A percentile compares a stretch with the other conserved stretches of the same genome.
Conservation (phyloP, 2,113 vertebrate species). For the Amphiprion ocellaris region DNA sequence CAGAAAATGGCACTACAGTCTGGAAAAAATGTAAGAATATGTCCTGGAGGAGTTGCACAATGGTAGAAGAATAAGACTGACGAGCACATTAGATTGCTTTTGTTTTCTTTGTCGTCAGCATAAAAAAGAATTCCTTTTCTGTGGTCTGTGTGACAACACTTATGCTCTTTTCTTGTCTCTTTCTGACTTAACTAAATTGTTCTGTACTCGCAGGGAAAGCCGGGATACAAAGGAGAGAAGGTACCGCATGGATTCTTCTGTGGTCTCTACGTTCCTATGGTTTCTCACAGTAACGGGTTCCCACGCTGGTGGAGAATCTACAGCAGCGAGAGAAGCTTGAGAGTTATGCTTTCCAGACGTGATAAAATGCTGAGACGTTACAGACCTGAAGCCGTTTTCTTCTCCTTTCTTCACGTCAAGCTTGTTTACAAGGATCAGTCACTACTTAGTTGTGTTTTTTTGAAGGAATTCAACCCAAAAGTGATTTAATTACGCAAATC, state of each 20-base stretch:
- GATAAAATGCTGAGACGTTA: not conserved
- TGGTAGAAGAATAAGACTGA: not conserved
- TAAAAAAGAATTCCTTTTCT: constrained; percentile 14
- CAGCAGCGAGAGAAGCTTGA: not conserved
- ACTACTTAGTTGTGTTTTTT: not conserved
- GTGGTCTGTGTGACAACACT: constrained; percentile 5
- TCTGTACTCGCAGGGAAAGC: constrained; percentile 86
- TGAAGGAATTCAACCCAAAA: not conserved
- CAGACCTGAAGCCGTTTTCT: constrained; percentile 14
- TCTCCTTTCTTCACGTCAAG: constrained; percentile 23
- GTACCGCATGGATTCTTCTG: constrained; percentile 72
- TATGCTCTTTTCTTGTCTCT: not conserved
- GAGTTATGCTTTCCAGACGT: constrained; percentile 26
- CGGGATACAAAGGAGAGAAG: constrained; percentile 93
- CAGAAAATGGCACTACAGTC: no score
- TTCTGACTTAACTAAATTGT: constrained; percentile 34
- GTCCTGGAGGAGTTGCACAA: no score
- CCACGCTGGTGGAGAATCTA: constrained; percentile 3
- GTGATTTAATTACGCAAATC: not conserved
- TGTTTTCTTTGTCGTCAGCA: no score
- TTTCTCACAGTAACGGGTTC: constrained; percentile 1
- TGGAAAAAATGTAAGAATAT: no score
- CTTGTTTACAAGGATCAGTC: constrained; percentile 8
- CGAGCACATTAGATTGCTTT: no score
- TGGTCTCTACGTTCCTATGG: not conserved